Conservation (phyloP, 2,113 vertebrate species). For the Microtus montanus region DNA sequence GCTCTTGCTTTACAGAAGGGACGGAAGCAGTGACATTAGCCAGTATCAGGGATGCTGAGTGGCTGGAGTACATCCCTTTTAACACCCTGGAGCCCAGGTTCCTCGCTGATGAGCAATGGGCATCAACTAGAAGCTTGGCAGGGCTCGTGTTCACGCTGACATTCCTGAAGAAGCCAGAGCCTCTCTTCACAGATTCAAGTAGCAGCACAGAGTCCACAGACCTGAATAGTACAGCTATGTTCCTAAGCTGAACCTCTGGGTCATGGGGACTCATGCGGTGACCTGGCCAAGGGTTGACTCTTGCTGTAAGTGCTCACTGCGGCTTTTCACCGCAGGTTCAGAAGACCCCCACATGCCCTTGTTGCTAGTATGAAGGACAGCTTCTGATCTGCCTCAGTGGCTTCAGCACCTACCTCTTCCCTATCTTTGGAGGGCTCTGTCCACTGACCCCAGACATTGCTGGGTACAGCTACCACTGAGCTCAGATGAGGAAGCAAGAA, state of each 20-base stretch:
- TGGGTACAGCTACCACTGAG: neutral
- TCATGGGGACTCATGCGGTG: neutral
- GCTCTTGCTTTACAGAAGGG: neutral
- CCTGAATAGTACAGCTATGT: neutral
- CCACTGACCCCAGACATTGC: neutral
- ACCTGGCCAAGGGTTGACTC: neutral
- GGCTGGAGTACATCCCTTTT: neutral
- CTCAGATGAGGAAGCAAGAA: slow-evolving; percentile 39
- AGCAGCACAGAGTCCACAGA: neutral
- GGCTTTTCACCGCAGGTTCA: neutral
- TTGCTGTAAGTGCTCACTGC: neutral
- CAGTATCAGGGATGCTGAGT: neutral
- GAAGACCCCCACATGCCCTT: neutral
- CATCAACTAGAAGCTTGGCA: neutral
- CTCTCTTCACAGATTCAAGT: neutral
- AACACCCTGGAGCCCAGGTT: neutral
- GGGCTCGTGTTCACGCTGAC: neutral
- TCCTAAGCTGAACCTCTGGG: neutral
- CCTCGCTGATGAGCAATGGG: neutral
- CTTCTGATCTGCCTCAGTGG: neutral
- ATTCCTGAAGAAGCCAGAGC: neutral
- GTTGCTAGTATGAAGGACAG: neutral
- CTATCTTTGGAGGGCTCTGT: neutral
- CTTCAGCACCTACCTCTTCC: neutral
- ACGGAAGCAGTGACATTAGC: neutral